Base-by-base conservation (phyloP, 2,113 vertebrate genomes). In the Perca fluviatilis region DNA sequence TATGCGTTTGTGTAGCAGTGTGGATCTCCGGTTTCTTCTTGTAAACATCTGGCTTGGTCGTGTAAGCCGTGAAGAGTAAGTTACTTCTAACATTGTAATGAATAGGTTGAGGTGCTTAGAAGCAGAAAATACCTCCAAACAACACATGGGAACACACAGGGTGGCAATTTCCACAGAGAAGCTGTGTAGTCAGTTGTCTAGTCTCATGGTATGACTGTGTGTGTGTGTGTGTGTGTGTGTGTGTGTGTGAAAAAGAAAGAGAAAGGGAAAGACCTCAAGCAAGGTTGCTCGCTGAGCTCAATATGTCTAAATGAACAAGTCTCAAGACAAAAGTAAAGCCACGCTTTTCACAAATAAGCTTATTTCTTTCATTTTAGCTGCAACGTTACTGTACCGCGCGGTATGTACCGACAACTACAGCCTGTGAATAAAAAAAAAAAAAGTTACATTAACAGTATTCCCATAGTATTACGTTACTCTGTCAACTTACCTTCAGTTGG, bases 401-500 rank as follows among this genome's bases (percentile, higher is more conserved):
- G 40, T 43, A 40, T 40, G 7, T 9, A 8, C 46, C 51, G 56
- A 77, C 79, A 85, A 33, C 54, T 13, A 4, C 16, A 40, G 16
- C 10, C 7, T 5, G 0, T 27, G 61, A 3, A 10, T 49, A 25
- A 30, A 23, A 56, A 47, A 43, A 43, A 8, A 56, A 3, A 19
- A 14, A 2, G 1, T 16, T 23, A 21, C 36, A 10, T 15, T 30
- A 56, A 25, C 3, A 12, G 2, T 47, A 60, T 27, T 21, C 1
- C 3, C 7, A 19, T 18, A 47, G 9, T 18, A 46, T 56, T 43
- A 43, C 40, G 40, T 3, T 19, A 50, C 43, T 40, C 8, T 36
- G 23, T 61, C 2, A 64, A 80, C 95, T 95, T 94, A 98, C 97
- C 97, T 98, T 97, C 2, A 97, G 89, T 66, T 98, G 97, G 87